Evolutionary conservation across 2,113 vertebrate genomes (phyloP).

Genomic region (Ramphastos sulfuratus): DNA sequence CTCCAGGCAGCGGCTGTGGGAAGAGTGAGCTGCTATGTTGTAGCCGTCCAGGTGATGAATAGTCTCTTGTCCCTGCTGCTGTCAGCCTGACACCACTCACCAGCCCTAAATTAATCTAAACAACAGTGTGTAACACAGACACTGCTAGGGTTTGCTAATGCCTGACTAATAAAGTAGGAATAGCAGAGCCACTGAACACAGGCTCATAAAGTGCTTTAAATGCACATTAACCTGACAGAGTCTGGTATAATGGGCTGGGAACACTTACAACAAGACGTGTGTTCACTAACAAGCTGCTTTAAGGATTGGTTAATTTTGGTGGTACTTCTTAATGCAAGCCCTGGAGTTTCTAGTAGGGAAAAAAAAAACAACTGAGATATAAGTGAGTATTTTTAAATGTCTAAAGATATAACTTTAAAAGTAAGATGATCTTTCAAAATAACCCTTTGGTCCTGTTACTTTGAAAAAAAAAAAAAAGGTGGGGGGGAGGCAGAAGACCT

Average conservation of each 20-base stretch:
- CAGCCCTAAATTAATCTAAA: conserved; percentile 46
- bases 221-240: neutral
- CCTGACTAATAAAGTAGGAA: neutral
- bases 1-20: conserved; percentile 2
- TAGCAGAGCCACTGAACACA: accelerated
- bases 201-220: neutral
- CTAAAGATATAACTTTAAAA: neutral
- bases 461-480: neutral
- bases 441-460: neutral
- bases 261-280: accelerated
- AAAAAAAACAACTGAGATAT: neutral
- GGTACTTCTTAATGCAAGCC: neutral
- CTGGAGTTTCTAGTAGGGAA: neutral
- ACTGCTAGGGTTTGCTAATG: neutral
- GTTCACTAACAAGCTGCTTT: accelerated
- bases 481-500: no score
- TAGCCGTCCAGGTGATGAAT: conserved; percentile 17
- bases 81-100: conserved; percentile 31
- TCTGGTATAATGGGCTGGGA: neutral
- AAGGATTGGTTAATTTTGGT: neutral
- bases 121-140: neutral
- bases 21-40: neutral
- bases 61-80: neutral
- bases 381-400: neutral
- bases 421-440: neutral